Evolutionary conservation across 2,797 vertebrate genomes (phyloP).

Genomic region (Sebastes kiyomatsui): DNA sequence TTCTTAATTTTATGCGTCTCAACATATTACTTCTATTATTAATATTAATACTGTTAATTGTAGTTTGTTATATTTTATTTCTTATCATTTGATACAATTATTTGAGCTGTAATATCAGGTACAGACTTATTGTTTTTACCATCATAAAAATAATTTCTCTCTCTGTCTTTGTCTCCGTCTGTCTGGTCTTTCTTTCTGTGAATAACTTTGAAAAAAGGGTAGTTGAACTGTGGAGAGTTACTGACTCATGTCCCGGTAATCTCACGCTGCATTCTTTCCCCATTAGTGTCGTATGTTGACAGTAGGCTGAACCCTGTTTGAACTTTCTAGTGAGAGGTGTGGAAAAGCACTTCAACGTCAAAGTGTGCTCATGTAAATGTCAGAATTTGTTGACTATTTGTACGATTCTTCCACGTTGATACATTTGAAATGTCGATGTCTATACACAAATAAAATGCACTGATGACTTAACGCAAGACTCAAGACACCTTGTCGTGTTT

Average conservation of each 20-base stretch:
- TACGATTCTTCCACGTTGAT: not conserved
- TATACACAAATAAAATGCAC: constrained; percentile 11
- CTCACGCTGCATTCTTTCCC: not conserved
- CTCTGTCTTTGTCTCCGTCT: not conserved
- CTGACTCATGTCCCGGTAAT: not conserved
- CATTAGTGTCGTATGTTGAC: constrained; percentile 9
- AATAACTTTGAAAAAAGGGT: not conserved
- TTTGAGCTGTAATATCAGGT: not conserved
- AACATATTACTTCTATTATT: not conserved
- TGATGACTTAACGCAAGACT: not conserved
- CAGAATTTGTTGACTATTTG: not conserved
- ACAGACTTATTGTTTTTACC: not conserved
- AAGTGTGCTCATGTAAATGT: not conserved
- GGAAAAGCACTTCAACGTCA: not conserved
- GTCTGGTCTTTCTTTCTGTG: not conserved
- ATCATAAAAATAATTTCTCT: not conserved
- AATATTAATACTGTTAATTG: too few species aligned
- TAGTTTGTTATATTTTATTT: not conserved
- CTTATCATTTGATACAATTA: not conserved
- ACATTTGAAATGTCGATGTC: not conserved
- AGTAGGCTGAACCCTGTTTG: constrained; percentile 22
- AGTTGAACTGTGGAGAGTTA: not conserved
- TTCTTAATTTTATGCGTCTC: not conserved
- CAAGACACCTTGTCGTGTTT: too few species aligned
- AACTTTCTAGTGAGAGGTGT: not conserved